Base-by-base conservation (phyloP, 2,113 vertebrate genomes). In the Osmerus mordax region DNA sequence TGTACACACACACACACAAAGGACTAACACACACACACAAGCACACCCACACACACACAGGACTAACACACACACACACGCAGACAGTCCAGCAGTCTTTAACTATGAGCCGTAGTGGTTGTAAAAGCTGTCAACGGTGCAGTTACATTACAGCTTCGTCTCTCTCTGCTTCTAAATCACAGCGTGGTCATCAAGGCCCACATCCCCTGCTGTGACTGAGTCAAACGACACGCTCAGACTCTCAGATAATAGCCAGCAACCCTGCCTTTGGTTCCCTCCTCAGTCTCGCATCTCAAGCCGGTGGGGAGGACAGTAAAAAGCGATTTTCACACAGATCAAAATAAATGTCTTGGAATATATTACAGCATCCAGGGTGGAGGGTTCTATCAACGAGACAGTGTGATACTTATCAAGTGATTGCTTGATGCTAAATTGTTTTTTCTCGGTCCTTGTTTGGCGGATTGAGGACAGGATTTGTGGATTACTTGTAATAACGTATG, bases 151-250 rank as follows among this genome's bases (percentile, higher is more conserved):
- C 54, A 59, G 41, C 25, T 18, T 62, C 65, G 65, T 54, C 62
- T 29, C 68, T 58, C 59, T 64, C 55, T 69, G 74, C 51, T 72
- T 71, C 69, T 81, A 56, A 77, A 73, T 78, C 65, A 55, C 72
- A 75, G 54, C 41, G 23, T 29, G 51, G 73, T 62, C 65, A 68
- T 82, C 76, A 82, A 59, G 63, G 54, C 23, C 41, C 65, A 58
- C 23, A 25, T 58, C 29, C 41, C 56, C 72, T 53, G 9, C 75
- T 18, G 69, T 16, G 69, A 65, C 73, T 36, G 67, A 64, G 72
- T 67, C 19, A 73, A 74, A 71, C 71, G 55, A 69, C 36, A 60
- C 73, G 55, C 52, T 68, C 28, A 72, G 18, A 70, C 23, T 41
- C 16, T 65, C 72, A 8, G 28, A 73, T 71, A 69, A 74, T 70